Percentiles rank a stretch among this genome's conserved stretches.
phyloP scores from a whole-genome alignment of 2,888 invertebrate genomes.

The Tetragonisca angustula region DNA sequence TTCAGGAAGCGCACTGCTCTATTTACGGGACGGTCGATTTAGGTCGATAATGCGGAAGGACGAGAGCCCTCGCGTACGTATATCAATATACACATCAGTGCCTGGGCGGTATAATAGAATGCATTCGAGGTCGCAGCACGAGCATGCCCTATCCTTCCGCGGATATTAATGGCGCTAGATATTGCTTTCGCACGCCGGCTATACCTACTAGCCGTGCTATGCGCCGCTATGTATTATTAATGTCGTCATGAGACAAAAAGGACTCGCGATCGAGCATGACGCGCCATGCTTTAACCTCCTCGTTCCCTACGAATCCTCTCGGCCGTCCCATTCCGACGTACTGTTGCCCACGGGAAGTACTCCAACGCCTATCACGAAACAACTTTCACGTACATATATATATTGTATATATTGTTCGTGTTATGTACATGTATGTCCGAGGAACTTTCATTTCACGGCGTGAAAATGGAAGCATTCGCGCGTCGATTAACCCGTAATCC shows the following conservation, averaged over 20 bases:
- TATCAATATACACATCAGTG: slow-evolving; percentile 51
- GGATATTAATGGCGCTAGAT: slow-evolving; percentile 81
- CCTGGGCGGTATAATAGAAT: slow-evolving; percentile 71
- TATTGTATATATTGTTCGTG: too few species aligned
- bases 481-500: too few species aligned
- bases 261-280: slow-evolving; percentile 55
- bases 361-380: too few species aligned
- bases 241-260: slow-evolving; percentile 70
- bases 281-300: slow-evolving; percentile 45
- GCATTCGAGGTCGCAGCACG: slow-evolving; percentile 69
- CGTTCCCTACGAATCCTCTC: slow-evolving; percentile 28
- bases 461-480: too few species aligned
- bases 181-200: slow-evolving; percentile 75
- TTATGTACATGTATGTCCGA: too few species aligned
- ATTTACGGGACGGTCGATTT: slow-evolving; percentile 53
- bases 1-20: slow-evolving; percentile 51
- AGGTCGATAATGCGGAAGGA: slow-evolving; percentile 59
- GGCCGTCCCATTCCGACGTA: not conserved
- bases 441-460: too few species aligned
- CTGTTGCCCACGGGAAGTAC: not conserved
- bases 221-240: slow-evolving; percentile 73
- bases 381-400: too few species aligned
- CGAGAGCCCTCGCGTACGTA: slow-evolving; percentile 48
- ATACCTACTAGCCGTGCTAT: slow-evolving; percentile 56
- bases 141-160: slow-evolving; percentile 70